Percentiles rank a stretch among this genome's conserved stretches.
Conservation (phyloP, 2,113 vertebrate genomes). For the Opisthocomus hoazin region DNA sequence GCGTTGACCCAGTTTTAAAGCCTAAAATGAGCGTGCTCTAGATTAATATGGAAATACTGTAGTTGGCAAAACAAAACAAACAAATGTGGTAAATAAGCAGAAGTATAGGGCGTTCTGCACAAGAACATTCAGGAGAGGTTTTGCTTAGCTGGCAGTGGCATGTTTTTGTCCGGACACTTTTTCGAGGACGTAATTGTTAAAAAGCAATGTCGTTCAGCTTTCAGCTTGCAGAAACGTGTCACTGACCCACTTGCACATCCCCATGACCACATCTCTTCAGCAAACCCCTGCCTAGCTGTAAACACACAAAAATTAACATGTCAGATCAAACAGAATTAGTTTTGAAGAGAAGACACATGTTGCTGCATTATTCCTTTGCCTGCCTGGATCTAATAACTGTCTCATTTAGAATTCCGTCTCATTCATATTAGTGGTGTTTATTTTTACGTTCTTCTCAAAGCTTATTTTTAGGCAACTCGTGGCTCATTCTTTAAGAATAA, state of each 20-base stretch:
- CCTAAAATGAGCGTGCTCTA: constrained; percentile 41
- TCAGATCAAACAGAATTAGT: background rate
- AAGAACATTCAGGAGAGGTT: background rate
- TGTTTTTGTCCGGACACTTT: background rate
- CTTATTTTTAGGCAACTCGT: background rate
- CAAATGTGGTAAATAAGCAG: background rate
- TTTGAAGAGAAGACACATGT: background rate
- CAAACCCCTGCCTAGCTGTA: background rate
- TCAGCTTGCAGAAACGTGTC: background rate
- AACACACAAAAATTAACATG: background rate
- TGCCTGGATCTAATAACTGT: background rate
- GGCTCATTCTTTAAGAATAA: background rate
- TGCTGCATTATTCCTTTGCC: constrained; percentile 1
- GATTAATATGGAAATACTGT: constrained; percentile 29
- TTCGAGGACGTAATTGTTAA: background rate
- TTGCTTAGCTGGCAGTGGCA: background rate
- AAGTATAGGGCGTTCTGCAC: background rate
- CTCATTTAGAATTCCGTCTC: constrained; percentile 27
- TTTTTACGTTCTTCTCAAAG: background rate
- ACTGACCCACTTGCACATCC: background rate
- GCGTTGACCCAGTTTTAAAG: constrained; percentile 63
- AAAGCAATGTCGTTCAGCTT: background rate
- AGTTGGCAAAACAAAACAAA: constrained; percentile 8
- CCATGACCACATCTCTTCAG: background rate
- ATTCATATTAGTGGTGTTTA: background rate